A percentile compares a stretch with the other conserved stretches of the same genome.
phyloP scores from a whole-genome alignment of 2,113 vertebrate species.

The Garra rufa region DNA sequence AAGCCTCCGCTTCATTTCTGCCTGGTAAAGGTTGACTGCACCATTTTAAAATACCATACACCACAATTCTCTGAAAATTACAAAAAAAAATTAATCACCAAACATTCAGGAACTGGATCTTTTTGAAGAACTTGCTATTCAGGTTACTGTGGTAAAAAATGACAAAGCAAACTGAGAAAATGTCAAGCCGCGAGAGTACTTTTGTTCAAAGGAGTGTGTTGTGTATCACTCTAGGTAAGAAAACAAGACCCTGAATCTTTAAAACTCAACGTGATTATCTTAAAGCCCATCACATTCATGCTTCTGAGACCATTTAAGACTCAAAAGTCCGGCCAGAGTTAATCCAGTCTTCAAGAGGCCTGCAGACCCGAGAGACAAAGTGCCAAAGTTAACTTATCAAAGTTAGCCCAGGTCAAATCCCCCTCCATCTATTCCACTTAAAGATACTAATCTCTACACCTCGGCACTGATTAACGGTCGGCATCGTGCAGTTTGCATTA shows the following conservation, averaged over 20 bases:
- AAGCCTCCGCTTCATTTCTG: constrained; percentile 29
- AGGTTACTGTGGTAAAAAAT: not conserved
- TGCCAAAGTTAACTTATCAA: constrained; percentile 62
- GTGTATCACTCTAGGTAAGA: not conserved
- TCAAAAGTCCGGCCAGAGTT: not conserved
- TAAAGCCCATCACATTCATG: not conserved
- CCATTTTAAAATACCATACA: constrained; percentile 15
- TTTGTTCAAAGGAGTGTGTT: not conserved
- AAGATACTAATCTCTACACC: constrained; percentile 71
- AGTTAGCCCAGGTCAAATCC: constrained; percentile 60
- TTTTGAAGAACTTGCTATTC: not conserved
- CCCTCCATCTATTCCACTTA: constrained; percentile 62
- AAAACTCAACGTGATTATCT: not conserved
- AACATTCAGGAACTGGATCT: not conserved
- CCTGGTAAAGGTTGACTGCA: not conserved
- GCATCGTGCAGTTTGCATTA: constrained; percentile 66
- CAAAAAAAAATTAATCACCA: not conserved
- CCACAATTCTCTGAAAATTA: constrained; percentile 16
- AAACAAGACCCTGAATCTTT: not conserved
- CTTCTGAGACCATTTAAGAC: constrained; percentile 2
- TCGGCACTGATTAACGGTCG: constrained; percentile 71
- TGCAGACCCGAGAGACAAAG: constrained; percentile 45
- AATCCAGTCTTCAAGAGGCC: constrained; percentile 29
- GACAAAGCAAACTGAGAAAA: not conserved
- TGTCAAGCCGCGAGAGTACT: not conserved